Base-by-base conservation (phyloP, 1,140 invertebrate genomes). In the Solen grandis region DNA sequence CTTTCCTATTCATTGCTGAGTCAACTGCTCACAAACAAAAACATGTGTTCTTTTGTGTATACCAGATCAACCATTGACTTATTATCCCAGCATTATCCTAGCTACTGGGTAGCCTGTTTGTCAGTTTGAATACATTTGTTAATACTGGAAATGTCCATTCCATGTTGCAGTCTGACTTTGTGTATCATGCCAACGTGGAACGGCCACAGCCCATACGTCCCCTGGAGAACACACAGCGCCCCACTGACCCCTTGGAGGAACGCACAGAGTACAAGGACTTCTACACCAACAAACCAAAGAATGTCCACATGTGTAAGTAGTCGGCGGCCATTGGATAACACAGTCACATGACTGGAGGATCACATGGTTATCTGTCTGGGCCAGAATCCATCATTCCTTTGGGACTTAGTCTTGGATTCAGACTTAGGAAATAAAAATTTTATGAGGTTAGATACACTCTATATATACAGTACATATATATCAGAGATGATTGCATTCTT, bases 251-350 rank as follows among this genome's bases (percentile, higher is more conserved):
- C 3, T 22, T 60, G 35, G 31, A 73, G 46, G 29, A 22, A 19
- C 54, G 70, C n/a, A 72, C 68, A 16, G 68, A 72, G 31, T 72
- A 72, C 68, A 72, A 33, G 19, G 68, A 72, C 33, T 72, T 54
- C 50, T 72, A 14, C 33, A 72, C 68, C 46, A 72, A n/a, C 50
- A 54, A 72, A 33, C 31, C 52, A 8, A 54, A 54, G 27, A 52
- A 72, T 55, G 3, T 41, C 10, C 27, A 72, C 14, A 10, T 54
- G 27, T 72, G 68, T 72, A 55, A 55, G 52, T 36, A 5, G n/a
- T 4, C 1, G 16, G 19, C 19, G 16, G 31, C 22, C 31, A 27
- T 19, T 60, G 22, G 13, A 13, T 14, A n/a, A n/a, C 13, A 14
- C n/a, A n/a, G 46, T 52, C n/a, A 14, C 46, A 52, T 52, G n/a